A percentile compares a stretch with the other conserved stretches of the same genome.
Evolutionary conservation across 1,140 invertebrate genomes (phyloP).

Genomic region (Drosophila fuyamai): DNA sequence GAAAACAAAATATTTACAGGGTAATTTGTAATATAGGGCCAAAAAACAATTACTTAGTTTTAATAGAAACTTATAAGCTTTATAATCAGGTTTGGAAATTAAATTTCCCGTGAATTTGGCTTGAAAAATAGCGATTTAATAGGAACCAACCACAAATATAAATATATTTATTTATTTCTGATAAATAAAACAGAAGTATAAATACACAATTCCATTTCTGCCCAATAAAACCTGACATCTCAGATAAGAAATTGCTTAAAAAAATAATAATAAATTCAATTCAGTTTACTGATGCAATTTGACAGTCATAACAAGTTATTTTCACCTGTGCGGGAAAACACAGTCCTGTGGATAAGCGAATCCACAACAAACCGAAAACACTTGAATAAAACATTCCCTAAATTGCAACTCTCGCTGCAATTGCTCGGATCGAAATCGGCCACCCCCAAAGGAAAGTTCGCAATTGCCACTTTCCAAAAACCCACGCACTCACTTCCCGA

Average conservation of each 20-base stretch:
- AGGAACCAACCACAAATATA: too few species aligned
- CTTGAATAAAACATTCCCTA: slow-evolving; percentile 46
- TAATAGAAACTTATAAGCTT: not conserved
- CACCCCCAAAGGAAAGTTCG: slow-evolving; percentile 24
- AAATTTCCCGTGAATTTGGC: too few species aligned
- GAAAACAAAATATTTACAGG: not conserved
- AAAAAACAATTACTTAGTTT: not conserved
- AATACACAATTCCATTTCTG: not conserved
- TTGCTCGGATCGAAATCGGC: slow-evolving; percentile 33
- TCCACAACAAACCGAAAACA: slow-evolving; percentile 38
- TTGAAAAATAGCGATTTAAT: too few species aligned
- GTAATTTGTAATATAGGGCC: too few species aligned
- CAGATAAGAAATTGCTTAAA: slow-evolving; percentile 6
- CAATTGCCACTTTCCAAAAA: slow-evolving; percentile 46
- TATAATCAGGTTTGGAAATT: too few species aligned
- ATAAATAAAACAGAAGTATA: not conserved
- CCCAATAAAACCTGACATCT: slow-evolving; percentile 1
- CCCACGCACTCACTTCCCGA: slow-evolving; percentile 1
- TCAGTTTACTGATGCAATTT: slow-evolving; percentile 31
- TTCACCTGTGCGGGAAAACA: slow-evolving; percentile 37
- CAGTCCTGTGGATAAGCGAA: slow-evolving; percentile 25
- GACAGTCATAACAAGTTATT: slow-evolving; percentile 15
- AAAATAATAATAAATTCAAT: slow-evolving; percentile 30
- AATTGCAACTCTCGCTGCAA: slow-evolving; percentile 44
- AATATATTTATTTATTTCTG: too few species aligned